phyloP scores from a whole-genome alignment of 2,888 invertebrate genomes.

The Allophyes oxyacanthae region DNA sequence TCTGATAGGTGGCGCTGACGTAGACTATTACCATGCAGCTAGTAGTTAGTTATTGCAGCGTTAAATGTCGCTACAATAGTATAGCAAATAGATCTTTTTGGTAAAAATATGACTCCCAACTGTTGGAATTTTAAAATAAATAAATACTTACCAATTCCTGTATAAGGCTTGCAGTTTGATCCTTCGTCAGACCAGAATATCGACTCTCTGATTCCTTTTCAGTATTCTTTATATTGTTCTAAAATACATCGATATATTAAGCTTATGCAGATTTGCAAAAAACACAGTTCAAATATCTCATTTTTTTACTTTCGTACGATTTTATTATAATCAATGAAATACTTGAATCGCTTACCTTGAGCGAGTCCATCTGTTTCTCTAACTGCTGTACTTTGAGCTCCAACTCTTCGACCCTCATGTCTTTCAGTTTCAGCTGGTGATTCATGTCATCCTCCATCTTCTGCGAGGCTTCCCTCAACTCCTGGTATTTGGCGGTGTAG shows the following conservation, averaged over 20 bases:
- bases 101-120: no score
- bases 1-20: no score
- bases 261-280: no score
- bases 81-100: no score
- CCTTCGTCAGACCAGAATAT: constrained; percentile 90
- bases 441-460: constrained; percentile 90
- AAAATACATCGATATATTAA: constrained; percentile 55
- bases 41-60: no score
- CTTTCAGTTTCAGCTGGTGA: constrained; percentile 84
- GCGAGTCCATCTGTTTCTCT: constrained; percentile 75
- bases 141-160: constrained; percentile 89
- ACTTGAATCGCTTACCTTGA: constrained; percentile 73
- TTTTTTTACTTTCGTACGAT: constrained; percentile 2
- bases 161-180: constrained; percentile 91
- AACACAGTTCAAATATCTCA: neutral
- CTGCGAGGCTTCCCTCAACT: constrained; percentile 88
- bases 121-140: no score
- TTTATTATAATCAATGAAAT: no score
- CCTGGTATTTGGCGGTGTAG: constrained; percentile 89
- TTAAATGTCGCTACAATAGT: no score
- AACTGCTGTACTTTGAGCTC: constrained; percentile 74
- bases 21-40: no score
- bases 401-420: constrained; percentile 83
- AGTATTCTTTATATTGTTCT: constrained; percentile 77
- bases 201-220: constrained; percentile 84